A percentile compares a stretch with the other conserved stretches of the same genome.
These are phyloP conservation scores for Macaria liturata DNA, from an alignment of 2,888 invertebrate species.

Conservation along the genomic window DNA sequence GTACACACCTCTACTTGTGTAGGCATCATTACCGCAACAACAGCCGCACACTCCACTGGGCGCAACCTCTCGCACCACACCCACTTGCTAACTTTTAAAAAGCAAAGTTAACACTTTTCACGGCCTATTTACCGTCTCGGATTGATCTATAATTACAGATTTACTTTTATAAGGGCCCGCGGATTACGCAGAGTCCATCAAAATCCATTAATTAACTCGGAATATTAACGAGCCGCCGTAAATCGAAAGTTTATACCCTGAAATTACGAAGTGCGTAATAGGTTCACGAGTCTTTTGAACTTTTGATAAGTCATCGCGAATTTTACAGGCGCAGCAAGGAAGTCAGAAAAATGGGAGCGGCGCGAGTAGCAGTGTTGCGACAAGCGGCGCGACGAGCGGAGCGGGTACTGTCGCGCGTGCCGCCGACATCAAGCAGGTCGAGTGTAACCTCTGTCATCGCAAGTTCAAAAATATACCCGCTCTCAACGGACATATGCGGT, in stretches of 20 bases:
- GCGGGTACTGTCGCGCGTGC: constrained; percentile 57
- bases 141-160: constrained; percentile 64
- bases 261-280: constrained; percentile 76
- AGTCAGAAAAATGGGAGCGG: constrained; percentile 63
- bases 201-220: constrained; percentile 77
- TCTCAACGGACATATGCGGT: constrained; percentile 98
- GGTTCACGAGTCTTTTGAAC: constrained; percentile 72
- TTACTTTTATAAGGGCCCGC: constrained; percentile 55
- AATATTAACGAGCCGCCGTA: constrained; percentile 73
- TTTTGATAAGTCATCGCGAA: constrained; percentile 69
- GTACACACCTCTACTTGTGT: constrained; percentile 34
- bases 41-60: constrained; percentile 35
- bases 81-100: constrained; percentile 20
- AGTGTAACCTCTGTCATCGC: constrained; percentile 97
- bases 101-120: constrained; percentile 31
- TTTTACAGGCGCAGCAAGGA: constrained; percentile 70
- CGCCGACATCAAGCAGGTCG: constrained; percentile 92
- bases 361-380: constrained; percentile 51
- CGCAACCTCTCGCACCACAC: constrained; percentile 10
- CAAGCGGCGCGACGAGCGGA: constrained; percentile 49
- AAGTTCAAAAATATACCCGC: constrained; percentile 99
- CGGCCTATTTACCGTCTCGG: constrained; percentile 43
- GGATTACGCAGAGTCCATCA: constrained; percentile 70
- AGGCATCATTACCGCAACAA: constrained; percentile 33
- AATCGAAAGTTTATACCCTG: constrained; percentile 73